phyloP scores from a whole-genome alignment of 2,113 vertebrate genomes.

The Mola mola region DNA sequence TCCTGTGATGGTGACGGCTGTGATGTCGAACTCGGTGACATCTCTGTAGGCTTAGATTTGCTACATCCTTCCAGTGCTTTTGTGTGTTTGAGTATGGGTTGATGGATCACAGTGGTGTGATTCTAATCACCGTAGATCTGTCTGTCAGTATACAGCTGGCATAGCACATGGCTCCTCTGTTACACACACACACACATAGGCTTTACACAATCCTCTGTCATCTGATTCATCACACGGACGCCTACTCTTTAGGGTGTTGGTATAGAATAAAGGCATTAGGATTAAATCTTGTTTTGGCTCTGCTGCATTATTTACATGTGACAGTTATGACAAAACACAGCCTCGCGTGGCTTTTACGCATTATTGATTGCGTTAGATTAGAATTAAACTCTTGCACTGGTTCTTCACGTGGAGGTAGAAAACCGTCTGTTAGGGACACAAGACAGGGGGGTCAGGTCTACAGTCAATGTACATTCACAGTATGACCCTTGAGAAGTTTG shows the following conservation, averaged over 20 bases:
- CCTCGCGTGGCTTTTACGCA: no score
- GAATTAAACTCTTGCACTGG: constrained; percentile 7
- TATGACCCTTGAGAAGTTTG: neutral
- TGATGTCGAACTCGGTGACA: no score
- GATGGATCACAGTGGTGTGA: constrained; percentile 14
- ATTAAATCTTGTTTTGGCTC: constrained; percentile 27
- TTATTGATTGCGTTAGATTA: no score
- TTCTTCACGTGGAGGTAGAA: constrained; percentile 4
- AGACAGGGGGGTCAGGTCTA: neutral
- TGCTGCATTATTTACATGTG: constrained; percentile 5
- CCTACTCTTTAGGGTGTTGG: constrained; percentile 14
- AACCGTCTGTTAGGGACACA: constrained; percentile 12
- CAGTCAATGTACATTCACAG: no score
- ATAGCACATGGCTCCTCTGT: constrained; percentile 23
- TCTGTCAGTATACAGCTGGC: constrained; percentile 37
- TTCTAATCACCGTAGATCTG: constrained; percentile 43
- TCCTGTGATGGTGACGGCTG: no score
- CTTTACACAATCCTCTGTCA: constrained; percentile 18
- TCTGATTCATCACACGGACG: constrained; percentile 26
- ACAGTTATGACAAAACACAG: neutral
- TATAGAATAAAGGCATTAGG: neutral
- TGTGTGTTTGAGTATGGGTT: no score
- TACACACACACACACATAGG: constrained; percentile 7
- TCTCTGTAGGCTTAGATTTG: no score
- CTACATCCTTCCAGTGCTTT: no score